Conservation (phyloP, 2,113 vertebrate genomes). For the Aphyosemion australe region DNA sequence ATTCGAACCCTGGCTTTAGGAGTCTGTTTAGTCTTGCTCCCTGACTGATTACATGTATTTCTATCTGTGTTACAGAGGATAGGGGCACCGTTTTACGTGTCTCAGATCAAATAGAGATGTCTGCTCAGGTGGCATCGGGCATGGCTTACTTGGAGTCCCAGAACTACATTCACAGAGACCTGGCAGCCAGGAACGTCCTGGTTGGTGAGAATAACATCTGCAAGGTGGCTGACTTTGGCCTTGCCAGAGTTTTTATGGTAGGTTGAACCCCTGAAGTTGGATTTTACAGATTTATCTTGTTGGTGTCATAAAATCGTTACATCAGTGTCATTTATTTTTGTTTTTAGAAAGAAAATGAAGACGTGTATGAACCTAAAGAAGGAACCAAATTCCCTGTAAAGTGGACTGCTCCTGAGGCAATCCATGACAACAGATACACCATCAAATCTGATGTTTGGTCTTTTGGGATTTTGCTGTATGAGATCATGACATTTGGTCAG, state of each 20-base stretch:
- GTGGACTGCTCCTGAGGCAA: slow-evolving; percentile 95
- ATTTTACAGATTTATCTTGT: neutral
- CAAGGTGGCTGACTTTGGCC: slow-evolving; percentile 97
- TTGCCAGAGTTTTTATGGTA: slow-evolving; percentile 94
- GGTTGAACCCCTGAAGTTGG: slow-evolving; percentile 7
- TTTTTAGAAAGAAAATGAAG: slow-evolving; percentile 83
- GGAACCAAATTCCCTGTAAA: slow-evolving; percentile 93
- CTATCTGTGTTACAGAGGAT: slow-evolving; percentile 60
- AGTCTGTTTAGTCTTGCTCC: neutral
- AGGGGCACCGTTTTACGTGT: slow-evolving; percentile 54
- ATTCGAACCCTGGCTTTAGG: no score
- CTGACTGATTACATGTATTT: neutral
- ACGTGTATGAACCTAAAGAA: slow-evolving; percentile 84
- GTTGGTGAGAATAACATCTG: slow-evolving; percentile 93
- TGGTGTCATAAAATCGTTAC: no score
- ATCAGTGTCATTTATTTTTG: neutral
- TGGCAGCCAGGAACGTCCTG: slow-evolving; percentile 95
- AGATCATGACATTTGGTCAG: slow-evolving; percentile 94
- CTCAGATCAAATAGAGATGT: slow-evolving; percentile 89
- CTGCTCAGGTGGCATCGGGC: slow-evolving; percentile 90
- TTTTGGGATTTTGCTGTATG: slow-evolving; percentile 93
- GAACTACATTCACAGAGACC: slow-evolving; percentile 96
- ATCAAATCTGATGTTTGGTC: slow-evolving; percentile 98
- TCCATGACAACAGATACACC: slow-evolving; percentile 84
- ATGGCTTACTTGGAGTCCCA: slow-evolving; percentile 95